These are phyloP conservation scores for Gymnogyps californianus DNA, from an alignment of 2,113 vertebrate genomes.

Conservation along the genomic window DNA sequence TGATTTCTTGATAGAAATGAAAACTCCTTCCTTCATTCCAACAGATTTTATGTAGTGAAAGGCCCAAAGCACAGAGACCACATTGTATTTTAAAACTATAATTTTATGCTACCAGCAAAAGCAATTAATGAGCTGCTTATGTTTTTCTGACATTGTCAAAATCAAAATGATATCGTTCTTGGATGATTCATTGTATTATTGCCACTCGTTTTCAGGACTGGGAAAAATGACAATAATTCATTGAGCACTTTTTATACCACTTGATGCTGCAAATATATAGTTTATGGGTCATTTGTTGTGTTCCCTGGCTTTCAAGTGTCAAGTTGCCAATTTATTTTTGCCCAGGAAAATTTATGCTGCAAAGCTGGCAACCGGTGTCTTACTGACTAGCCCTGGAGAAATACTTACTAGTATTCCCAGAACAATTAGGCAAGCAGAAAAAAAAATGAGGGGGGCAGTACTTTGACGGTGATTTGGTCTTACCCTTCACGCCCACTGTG, in stretches of 20 bases:
- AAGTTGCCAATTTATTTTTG: neutral
- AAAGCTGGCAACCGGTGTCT: neutral
- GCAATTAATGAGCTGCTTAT: conserved; percentile 33
- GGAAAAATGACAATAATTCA: conserved; percentile 16
- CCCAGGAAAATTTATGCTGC: neutral
- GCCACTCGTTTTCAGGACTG: neutral
- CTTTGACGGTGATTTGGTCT: neutral
- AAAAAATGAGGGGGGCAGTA: neutral
- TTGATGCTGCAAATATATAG: neutral
- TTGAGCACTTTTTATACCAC: neutral
- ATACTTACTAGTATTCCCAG: neutral
- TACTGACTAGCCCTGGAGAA: neutral
- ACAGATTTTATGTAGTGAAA: conserved; percentile 3
- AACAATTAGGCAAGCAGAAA: neutral
- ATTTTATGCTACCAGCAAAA: conserved; percentile 35
- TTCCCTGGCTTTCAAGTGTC: neutral
- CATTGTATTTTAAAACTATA: conserved; percentile 1
- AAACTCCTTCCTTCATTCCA: conserved; percentile 14
- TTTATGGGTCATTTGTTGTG: neutral
- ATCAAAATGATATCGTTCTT: neutral
- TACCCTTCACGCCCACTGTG: neutral
- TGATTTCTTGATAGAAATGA: neutral
- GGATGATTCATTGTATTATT: neutral
- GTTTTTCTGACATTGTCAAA: conserved; percentile 10
- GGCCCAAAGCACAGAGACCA: neutral